Evolutionary conservation across 1,140 invertebrate species (phyloP), one percentile per base, ranked within the genome.

Genomic region (Conus betulinus): DNA sequence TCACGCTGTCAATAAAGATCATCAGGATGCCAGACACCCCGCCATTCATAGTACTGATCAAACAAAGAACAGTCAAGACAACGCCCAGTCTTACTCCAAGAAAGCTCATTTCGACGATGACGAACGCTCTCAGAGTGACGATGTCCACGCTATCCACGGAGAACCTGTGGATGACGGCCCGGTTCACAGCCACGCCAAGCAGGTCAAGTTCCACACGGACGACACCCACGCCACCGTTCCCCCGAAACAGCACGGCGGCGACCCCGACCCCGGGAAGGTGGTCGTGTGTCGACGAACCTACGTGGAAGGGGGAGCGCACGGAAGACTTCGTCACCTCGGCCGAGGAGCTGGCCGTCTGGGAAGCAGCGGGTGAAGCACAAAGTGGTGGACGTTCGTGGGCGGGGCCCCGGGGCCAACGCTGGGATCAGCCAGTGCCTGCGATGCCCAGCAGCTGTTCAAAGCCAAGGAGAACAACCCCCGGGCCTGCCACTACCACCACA

Each of bases 381-480:
- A 63, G 85, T 52, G 87, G 23, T 17, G 23, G 74, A 52, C 57
- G 23, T 52, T 5, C 63, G 84, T 13, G 71, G 67, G 17, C 11
- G 76, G 20, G 76, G 55, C 52, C 74, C 39, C 39, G 39, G 63
- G 27, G 51, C 53, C 13, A 11, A 82, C 23, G 67, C 39, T 97
- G 98, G 95, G 94, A 96, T 95, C 17, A 84, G 89, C 8, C 91
- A 96, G 96, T 95, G 91, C 81, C 89, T 93, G 39, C 79, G 93
- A 5, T 93, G 93, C 88, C 88, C 91, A 93, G 57, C 90, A 90
- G 82, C 88, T 93, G 39, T 93, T 93, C 83, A 90, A 91, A 55
- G 89, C 85, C 5, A 83, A 87, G 6, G 93, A 93, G 78, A 93
- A 93, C 88, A 91, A 91, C 53, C 85, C 85, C 27, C 90, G 90